phyloP scores from a whole-genome alignment of 2,797 vertebrate genomes.

The Holocentrus rufus region DNA sequence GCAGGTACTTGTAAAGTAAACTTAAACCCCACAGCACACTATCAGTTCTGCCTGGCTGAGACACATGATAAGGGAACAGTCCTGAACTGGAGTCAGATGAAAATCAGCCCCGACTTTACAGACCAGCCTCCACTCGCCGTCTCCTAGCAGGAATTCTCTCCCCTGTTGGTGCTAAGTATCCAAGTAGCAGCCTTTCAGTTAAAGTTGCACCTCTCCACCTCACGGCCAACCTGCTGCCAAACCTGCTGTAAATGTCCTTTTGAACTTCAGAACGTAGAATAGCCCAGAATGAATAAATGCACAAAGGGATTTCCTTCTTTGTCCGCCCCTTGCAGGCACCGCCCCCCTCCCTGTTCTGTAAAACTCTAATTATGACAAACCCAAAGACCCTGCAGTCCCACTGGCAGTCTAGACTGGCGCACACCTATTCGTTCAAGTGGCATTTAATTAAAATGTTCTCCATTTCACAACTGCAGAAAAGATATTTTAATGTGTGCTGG shows the following conservation, averaged over 20 bases:
- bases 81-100: conserved; percentile 11
- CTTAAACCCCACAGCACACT: conserved; percentile 15
- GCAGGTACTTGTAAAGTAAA: conserved; percentile 43
- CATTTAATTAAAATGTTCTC: conserved; percentile 65
- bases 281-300: background rate
- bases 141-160: conserved; percentile 21
- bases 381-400: conserved; percentile 31
- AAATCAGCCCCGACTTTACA: conserved; percentile 1
- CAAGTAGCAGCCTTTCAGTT: conserved; percentile 45
- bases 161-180: conserved; percentile 25
- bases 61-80: conserved; percentile 29
- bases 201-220: background rate
- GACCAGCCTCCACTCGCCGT: conserved; percentile 12
- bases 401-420: conserved; percentile 33
- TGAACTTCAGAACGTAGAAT: background rate
- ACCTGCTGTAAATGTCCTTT: background rate
- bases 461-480: conserved; percentile 35
- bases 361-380: conserved; percentile 56
- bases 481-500: conserved; percentile 37
- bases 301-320: conserved; percentile 10
- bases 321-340: conserved; percentile 30
- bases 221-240: background rate
- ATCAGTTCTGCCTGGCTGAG: conserved; percentile 25
- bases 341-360: conserved; percentile 51
- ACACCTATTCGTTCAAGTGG: conserved; percentile 51